Conservation (phyloP, 2,888 invertebrate genomes). For the Netelia fuscicornis region DNA sequence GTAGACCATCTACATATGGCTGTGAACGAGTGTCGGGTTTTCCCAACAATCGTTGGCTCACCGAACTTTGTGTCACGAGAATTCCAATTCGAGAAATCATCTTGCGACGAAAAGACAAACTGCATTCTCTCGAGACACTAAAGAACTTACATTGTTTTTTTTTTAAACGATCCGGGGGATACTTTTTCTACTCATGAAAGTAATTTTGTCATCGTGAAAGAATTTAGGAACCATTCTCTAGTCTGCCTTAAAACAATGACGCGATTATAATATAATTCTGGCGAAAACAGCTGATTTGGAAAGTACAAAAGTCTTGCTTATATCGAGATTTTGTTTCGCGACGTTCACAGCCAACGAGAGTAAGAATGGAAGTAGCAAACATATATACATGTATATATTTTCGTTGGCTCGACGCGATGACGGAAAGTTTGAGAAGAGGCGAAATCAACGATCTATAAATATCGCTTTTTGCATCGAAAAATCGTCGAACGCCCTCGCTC, state of each 20-base stretch:
- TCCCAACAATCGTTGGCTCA: constrained; percentile 55
- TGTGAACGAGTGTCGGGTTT: constrained; percentile 60
- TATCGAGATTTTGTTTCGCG: background rate
- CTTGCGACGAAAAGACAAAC: constrained; percentile 6
- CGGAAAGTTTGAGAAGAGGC: constrained; percentile 80
- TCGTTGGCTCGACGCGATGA: constrained; percentile 79
- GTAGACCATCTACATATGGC: constrained; percentile 27
- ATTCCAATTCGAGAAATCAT: constrained; percentile 28
- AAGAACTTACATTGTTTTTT: background rate
- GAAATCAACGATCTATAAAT: constrained; percentile 80
- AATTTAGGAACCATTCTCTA: background rate
- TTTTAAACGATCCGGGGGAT: background rate
- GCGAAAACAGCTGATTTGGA: constrained; percentile 17
- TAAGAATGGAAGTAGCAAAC: constrained; percentile 69
- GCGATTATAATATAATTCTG: background rate
- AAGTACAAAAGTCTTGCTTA: background rate
- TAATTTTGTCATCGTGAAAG: background rate
- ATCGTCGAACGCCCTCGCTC: constrained; percentile 69
- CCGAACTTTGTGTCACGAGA: constrained; percentile 42
- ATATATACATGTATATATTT: constrained; percentile 75
- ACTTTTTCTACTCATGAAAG: background rate
- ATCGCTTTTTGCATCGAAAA: constrained; percentile 82
- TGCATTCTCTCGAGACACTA: background rate
- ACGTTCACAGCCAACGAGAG: constrained; percentile 37
- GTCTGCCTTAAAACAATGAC: background rate